phyloP scores from a whole-genome alignment of 2,888 invertebrate species.

The Drosophila atripex region DNA sequence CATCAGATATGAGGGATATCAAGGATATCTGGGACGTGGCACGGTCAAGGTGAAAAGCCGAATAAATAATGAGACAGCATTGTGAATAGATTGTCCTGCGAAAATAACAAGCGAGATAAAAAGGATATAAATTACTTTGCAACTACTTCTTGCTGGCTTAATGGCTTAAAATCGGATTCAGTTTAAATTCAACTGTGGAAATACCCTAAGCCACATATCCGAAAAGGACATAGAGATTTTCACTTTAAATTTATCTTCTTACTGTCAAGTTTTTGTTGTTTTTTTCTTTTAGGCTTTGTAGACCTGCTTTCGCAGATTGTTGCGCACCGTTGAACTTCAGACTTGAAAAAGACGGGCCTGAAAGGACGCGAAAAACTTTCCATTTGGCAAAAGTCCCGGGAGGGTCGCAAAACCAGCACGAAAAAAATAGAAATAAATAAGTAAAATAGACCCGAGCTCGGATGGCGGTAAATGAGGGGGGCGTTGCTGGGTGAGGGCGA shows the following conservation, averaged over 20 bases:
- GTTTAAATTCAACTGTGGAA: constrained; percentile 16
- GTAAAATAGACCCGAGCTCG: constrained; percentile 28
- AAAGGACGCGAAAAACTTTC: constrained; percentile 67
- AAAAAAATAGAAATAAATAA: constrained; percentile 28
- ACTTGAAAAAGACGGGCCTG: constrained; percentile 37
- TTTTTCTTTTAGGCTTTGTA: constrained; percentile 23
- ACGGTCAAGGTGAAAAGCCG: constrained; percentile 43
- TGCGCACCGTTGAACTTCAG: constrained; percentile 70
- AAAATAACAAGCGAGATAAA: constrained; percentile 18
- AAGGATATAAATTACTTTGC: constrained; percentile 10
- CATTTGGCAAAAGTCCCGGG: constrained; percentile 60
- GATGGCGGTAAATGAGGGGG: constrained; percentile 42
- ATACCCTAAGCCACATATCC: constrained; percentile 7
- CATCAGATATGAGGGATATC: constrained; percentile 31
- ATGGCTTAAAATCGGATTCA: constrained; percentile 10
- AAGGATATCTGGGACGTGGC: constrained; percentile 22
- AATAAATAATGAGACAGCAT: constrained; percentile 43
- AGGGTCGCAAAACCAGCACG: constrained; percentile 6
- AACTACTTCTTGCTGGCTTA: not conserved
- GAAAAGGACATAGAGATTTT: constrained; percentile 32
- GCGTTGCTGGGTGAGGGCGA: constrained; percentile 2
- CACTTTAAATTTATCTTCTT: constrained; percentile 38
- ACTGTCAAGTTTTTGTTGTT: constrained; percentile 57
- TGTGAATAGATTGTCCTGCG: constrained; percentile 34
- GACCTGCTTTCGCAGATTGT: constrained; percentile 54